These are phyloP conservation scores for Sycophila sp. DNA, from an alignment of 1,140 invertebrate species.

Conservation along the genomic window DNA sequence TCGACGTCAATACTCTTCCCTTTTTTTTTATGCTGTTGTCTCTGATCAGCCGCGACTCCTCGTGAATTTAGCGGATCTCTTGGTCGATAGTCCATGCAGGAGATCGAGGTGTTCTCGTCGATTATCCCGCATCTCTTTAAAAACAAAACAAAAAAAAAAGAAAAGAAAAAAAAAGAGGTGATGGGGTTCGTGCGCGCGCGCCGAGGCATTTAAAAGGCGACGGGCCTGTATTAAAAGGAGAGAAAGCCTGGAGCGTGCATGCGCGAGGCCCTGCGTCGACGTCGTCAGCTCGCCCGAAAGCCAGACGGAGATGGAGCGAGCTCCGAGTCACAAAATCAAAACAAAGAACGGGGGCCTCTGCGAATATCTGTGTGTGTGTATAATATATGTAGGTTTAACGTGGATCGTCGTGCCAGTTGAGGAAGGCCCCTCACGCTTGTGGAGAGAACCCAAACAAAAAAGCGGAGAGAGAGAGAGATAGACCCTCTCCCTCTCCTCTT, in stretches of 20 bases:
- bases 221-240: background rate
- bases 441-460: constrained; percentile 31
- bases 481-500: background rate
- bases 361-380: background rate
- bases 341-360: constrained; percentile 20
- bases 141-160: background rate
- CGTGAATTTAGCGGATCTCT: too few relatives aligned
- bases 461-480: background rate
- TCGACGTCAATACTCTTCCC: constrained; percentile 23
- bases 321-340: constrained; percentile 23
- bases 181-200: too few relatives aligned
- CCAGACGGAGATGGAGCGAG: background rate
- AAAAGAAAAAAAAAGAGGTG: too few relatives aligned
- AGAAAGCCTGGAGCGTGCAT: constrained; percentile 1
- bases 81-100: too few relatives aligned
- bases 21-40: constrained; percentile 1
- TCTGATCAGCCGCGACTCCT: too few relatives aligned
- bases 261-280: background rate
- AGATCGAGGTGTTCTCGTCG: too few relatives aligned
- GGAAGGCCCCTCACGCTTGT: background rate
- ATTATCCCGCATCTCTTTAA: too few relatives aligned
- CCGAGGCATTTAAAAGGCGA: too few relatives aligned
- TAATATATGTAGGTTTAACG: too few relatives aligned
- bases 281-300: background rate
- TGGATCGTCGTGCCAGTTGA: background rate